Conservation (phyloP, 2,797 vertebrate species). For the Pseudopleuronectes americanus region DNA sequence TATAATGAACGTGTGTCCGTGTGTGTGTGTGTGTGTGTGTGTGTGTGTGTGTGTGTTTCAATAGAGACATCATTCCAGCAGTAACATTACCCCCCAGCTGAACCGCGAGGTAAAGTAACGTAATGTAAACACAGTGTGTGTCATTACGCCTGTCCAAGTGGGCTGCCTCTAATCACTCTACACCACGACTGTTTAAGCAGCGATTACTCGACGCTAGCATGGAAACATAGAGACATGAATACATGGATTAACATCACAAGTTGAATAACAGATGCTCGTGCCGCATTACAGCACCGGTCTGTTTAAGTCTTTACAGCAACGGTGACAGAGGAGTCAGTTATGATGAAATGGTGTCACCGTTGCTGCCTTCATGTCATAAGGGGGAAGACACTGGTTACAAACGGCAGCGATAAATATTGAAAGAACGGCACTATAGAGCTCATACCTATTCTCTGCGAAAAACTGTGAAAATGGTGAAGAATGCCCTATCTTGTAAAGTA, state of each 20-base stretch:
- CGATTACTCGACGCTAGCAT: constrained; percentile 38
- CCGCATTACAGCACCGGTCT: constrained; percentile 29
- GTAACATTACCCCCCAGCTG: constrained; percentile 32
- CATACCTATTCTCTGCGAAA: too few relatives aligned
- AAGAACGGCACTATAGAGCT: too few relatives aligned
- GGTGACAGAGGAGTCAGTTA: not conserved
- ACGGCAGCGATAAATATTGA: not conserved
- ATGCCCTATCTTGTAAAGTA: too few relatives aligned
- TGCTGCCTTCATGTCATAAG: not conserved
- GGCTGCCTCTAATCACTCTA: constrained; percentile 63
- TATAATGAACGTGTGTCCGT: not conserved
- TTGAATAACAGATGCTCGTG: not conserved
- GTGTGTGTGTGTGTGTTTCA: constrained; percentile 13
- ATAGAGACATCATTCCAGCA: constrained; percentile 19
- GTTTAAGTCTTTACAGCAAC: constrained; percentile 6
- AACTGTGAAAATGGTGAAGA: too few relatives aligned
- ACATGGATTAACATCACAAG: constrained; percentile 44
- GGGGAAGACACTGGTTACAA: not conserved
- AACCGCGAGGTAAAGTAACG: constrained; percentile 54
- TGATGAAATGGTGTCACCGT: constrained; percentile 8
- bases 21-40: not conserved
- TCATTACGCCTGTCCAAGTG: constrained; percentile 53
- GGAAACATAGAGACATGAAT: constrained; percentile 28
- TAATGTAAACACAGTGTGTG: constrained; percentile 65
- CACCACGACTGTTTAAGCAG: constrained; percentile 50